Evolutionary conservation across 2,797 vertebrate species (phyloP), one percentile per base, ranked within the genome.

Genomic region (Myotis daubentonii): DNA sequence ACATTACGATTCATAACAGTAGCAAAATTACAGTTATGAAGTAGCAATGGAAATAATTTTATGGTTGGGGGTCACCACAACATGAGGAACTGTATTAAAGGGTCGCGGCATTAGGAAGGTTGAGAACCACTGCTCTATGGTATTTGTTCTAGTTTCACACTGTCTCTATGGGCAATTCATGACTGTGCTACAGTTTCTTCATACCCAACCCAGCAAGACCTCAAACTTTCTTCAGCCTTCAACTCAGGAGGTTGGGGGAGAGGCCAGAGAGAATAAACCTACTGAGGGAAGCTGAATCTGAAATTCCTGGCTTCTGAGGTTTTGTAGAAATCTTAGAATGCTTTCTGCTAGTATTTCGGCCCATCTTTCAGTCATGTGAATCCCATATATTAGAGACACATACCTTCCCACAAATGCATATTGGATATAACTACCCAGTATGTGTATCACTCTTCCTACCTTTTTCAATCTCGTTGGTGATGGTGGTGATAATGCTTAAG

Each of bases 381-480:
- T 93, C 23, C 22, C 33, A 60, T 75, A 16, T 57, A 38, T 33
- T 89, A 93, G 41, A 81, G 33, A 20, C 13, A 49, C 68, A 55
- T 9, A 51, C 16, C 55, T 66, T 51, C 51, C 53, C 23, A 25
- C 15, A 80, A 83, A 66, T 23, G 17, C 25, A 55, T 5, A 51
- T 20, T 8, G 86, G 3, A 41, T 66, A 36, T 16, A 88, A 79
- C 20, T 87, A 87, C 25, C 36, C 25, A 92, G 38, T 60, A 3
- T 78, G 17, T 75, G 11, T 0, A 49, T 82, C 36, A 81, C 49
- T 89, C 19, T 78, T 72, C 96, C 0, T 95, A 97, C 97, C 96
- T 95, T 96, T 91, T 96, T 53, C 95, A 90, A 7, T 87, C 25
- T 94, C 44, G 57, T 90, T 87, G 41, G 38, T 89, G 53, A 71